Base-by-base conservation (phyloP, 35 echinoderm and acorn worm genomes). In the Patiria miniata region DNA sequence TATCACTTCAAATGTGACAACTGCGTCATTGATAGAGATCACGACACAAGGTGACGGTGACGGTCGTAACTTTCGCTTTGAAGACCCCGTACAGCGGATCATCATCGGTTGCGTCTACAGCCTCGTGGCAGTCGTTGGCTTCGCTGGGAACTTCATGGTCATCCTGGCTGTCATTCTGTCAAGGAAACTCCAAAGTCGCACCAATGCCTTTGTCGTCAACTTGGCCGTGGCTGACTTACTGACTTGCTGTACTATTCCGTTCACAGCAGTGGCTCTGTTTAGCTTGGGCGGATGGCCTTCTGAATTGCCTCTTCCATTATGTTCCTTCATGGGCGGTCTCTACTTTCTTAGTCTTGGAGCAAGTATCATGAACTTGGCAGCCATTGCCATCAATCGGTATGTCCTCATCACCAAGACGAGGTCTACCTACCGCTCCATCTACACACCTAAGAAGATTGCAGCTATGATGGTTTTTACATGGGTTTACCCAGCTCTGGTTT, bases 341-440 rank as follows among this genome's bases (percentile, higher is more conserved):
- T 69, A 77, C 40, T 92, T 91, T 78, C 87, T 86, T n/a, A 78
- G 93, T 77, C 78, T 88, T n/a, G 93, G 85, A 1, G 81, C 78
- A 29, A 91, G 89, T 52, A 32, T 95, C 0, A 78, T 88, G 22
- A 91, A 86, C 28, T 38, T 95, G 2, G 89, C 85, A 39, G 80
- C 86, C 19, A 95, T 95, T 37, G 89, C 93, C n/a, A 36, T 95
- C 76, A 91, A 95, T 33, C 56, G 93, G 51, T 84, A 88, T 53
- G 73, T 87, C 15, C 47, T 95, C 6, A 95, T 95, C 22, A 95
- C 93, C 16, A 87, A 86, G 68, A 61, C 90, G 33, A 40, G 39
- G 9, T 50, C 26, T 9, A 68, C 80, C 1, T 83, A 81, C n/a
- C 80, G 19, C 21, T 16, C 38, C 0, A 18, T 90, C 40, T 90